A percentile compares a stretch with the other conserved stretches of the same genome.
These are phyloP conservation scores for Myotis planiceps DNA, from an alignment of 2,797 vertebrate species.

Conservation along the genomic window DNA sequence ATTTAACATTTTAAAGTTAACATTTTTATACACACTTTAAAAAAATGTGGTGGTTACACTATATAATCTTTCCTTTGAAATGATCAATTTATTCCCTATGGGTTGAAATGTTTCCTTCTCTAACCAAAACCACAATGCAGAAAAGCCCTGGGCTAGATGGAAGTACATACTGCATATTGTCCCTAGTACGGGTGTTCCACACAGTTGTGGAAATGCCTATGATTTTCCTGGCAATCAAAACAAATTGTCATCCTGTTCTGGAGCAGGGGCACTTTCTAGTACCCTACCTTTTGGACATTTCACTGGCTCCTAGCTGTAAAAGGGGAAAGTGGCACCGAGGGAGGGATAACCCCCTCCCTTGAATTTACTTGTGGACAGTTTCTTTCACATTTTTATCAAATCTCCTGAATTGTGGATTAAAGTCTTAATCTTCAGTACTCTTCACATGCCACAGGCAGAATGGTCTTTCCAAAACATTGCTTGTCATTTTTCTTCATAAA, in stretches of 20 bases:
- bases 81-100: not conserved
- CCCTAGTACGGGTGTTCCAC: not conserved
- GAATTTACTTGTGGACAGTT: not conserved
- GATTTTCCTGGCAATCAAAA: not conserved
- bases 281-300: not conserved
- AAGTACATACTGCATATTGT: not conserved
- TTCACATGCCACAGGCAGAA: not conserved
- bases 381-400: not conserved
- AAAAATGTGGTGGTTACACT: not conserved
- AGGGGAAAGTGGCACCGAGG: not conserved
- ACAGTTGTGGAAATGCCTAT: not conserved
- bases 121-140: not conserved
- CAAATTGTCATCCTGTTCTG: not conserved
- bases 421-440: not conserved
- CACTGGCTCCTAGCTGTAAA: not conserved
- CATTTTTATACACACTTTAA: not conserved
- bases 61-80: not conserved
- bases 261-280: not conserved
- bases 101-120: not conserved
- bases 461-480: not conserved
- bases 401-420: not conserved
- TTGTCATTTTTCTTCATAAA: not conserved
- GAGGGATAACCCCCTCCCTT: not conserved
- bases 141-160: not conserved
- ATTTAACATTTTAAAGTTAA: not conserved